A percentile compares a stretch with the other conserved stretches of the same genome.
Conservation (phyloP, 2,797 vertebrate species). For the Alcedo atthis region DNA sequence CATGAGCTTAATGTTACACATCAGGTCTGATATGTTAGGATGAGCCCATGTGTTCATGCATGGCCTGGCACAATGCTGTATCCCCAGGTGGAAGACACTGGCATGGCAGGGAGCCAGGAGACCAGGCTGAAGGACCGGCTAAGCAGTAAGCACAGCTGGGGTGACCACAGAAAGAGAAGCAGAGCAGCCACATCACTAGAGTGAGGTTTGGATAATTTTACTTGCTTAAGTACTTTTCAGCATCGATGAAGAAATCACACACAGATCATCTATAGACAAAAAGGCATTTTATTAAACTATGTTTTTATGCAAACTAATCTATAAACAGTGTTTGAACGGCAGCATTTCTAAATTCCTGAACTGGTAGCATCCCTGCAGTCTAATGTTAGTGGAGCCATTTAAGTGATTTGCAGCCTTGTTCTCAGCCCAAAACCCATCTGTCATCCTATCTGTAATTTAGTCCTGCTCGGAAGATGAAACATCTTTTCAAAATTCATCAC, state of each 20-base stretch:
- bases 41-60: fast-evolving
- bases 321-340: neutral
- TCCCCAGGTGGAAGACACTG: fast-evolving
- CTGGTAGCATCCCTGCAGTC: neutral
- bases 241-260: neutral
- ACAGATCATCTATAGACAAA: neutral
- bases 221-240: neutral
- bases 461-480: conserved; percentile 35
- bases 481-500: conserved; percentile 32
- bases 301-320: conserved; percentile 6
- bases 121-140: neutral
- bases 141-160: neutral
- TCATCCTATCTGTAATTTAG: conserved; percentile 31
- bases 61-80: neutral
- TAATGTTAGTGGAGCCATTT: conserved; percentile 4
- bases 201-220: neutral
- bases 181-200: neutral
- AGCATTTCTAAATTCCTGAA: neutral
- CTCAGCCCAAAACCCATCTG: conserved; percentile 29
- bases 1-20: fast-evolving
- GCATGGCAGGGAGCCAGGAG: neutral
- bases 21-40: neutral
- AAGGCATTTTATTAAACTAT: neutral
- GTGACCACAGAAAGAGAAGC: neutral
- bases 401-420: neutral